A percentile compares a stretch with the other conserved stretches of the same genome.
phyloP scores from a whole-genome alignment of 2,888 invertebrate genomes.

The Pyralis farinalis region DNA sequence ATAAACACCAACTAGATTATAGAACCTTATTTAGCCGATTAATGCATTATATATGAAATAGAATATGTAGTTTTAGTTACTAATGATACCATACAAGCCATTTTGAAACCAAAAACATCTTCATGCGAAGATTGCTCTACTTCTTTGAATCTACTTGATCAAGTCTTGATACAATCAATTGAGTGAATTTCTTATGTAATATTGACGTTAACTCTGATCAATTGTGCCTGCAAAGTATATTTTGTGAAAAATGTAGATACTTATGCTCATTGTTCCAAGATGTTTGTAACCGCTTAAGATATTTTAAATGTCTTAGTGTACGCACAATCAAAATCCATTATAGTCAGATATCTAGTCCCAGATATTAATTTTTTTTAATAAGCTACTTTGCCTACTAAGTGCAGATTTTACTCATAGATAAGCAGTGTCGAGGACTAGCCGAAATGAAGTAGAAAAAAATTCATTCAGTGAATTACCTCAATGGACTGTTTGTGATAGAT shows the following conservation, averaged over 20 bases:
- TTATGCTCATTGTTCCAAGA: slow-evolving; percentile 29
- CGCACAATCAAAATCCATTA: slow-evolving; percentile 56
- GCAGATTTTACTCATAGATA: slow-evolving; percentile 52
- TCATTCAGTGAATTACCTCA: slow-evolving; percentile 73
- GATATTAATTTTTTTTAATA: slow-evolving; percentile 55
- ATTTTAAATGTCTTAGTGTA: slow-evolving; percentile 28
- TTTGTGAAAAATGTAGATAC: slow-evolving; percentile 23
- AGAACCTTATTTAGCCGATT: too few species aligned
- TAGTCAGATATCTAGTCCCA: slow-evolving; percentile 77
- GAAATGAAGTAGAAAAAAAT: slow-evolving; percentile 32
- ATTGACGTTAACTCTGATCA: slow-evolving; percentile 11
- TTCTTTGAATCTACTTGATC: slow-evolving; percentile 5
- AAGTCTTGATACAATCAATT: slow-evolving; percentile 1
- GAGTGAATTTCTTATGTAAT: slow-evolving; percentile 3
- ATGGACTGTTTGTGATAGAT: slow-evolving; percentile 77
- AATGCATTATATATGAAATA: slow-evolving; percentile 18
- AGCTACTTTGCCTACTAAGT: slow-evolving; percentile 48
- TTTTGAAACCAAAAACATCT: slow-evolving; percentile 21
- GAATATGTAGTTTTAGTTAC: slow-evolving; percentile 17
- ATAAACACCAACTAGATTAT: slow-evolving; percentile 13
- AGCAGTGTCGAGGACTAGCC: slow-evolving; percentile 39
- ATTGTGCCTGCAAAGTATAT: slow-evolving; percentile 28
- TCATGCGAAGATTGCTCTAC: slow-evolving; percentile 15
- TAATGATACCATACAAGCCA: slow-evolving; percentile 19
- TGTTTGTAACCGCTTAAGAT: slow-evolving; percentile 24